These are phyloP conservation scores for Myodes glareolus DNA, from an alignment of 2,113 vertebrate genomes.

Conservation along the genomic window DNA sequence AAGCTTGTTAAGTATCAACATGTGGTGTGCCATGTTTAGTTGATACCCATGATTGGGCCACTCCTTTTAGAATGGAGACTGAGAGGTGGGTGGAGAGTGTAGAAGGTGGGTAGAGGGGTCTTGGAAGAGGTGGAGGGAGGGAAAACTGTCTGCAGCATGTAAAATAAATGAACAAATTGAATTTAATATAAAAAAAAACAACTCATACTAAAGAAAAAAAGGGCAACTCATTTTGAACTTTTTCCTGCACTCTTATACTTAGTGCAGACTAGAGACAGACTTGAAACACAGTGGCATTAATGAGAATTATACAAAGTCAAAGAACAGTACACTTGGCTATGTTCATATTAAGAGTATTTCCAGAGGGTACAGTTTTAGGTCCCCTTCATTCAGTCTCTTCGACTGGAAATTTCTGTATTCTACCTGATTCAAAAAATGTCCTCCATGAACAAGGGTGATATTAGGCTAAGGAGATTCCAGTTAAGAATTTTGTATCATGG, in stretches of 20 bases:
- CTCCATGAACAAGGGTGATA: neutral
- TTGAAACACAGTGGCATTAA: neutral
- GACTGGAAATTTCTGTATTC: neutral
- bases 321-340: neutral
- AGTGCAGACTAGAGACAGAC: neutral
- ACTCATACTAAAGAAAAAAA: neutral
- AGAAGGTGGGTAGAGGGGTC: too few species aligned
- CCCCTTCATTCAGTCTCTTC: neutral
- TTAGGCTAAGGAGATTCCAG: neutral
- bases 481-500: neutral
- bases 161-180: too few species aligned
- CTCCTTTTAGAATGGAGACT: too few species aligned
- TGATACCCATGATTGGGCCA: too few species aligned
- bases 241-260: neutral
- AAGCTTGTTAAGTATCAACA: too few species aligned
- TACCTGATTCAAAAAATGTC: neutral
- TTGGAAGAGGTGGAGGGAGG: too few species aligned
- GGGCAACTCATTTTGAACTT: neutral
- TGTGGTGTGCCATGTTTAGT: too few species aligned
- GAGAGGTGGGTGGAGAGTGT: too few species aligned
- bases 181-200: too few species aligned
- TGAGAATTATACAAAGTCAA: neutral
- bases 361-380: neutral
- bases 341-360: neutral
- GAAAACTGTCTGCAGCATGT: too few species aligned